phyloP scores from a whole-genome alignment of 2,888 invertebrate genomes.

The Malthinus seriepunctatus region DNA sequence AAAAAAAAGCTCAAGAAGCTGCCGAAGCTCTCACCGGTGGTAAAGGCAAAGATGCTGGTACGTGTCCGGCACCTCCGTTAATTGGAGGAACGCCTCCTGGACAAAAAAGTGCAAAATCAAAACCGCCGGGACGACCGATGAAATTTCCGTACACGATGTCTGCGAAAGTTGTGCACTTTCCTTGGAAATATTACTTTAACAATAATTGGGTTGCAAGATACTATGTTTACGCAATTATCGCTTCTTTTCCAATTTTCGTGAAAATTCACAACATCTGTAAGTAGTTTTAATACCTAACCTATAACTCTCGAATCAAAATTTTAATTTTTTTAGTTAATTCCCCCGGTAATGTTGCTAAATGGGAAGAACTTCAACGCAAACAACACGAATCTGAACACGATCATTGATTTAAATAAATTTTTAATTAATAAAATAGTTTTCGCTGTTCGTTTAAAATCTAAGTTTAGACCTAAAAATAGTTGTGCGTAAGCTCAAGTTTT shows the following conservation, averaged over 20 bases:
- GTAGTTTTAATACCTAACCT: neutral
- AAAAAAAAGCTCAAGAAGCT: neutral
- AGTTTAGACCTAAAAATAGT: too few relatives aligned
- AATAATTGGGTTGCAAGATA: slow-evolving; percentile 81
- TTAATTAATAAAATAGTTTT: too few relatives aligned
- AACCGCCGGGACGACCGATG: slow-evolving; percentile 67
- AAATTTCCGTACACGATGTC: slow-evolving; percentile 84
- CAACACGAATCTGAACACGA: slow-evolving; percentile 43
- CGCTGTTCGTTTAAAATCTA: too few relatives aligned
- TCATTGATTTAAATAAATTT: neutral
- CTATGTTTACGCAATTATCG: slow-evolving; percentile 62
- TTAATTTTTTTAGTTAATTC: slow-evolving; percentile 53
- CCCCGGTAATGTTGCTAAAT: slow-evolving; percentile 57
- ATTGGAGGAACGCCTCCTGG: neutral
- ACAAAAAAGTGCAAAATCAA: neutral
- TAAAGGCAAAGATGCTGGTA: too few relatives aligned
- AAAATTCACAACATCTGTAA: slow-evolving; percentile 75
- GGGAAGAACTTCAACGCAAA: slow-evolving; percentile 53
- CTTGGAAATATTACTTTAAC: slow-evolving; percentile 69
- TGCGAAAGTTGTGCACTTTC: slow-evolving; percentile 84
- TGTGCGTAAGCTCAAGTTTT: too few relatives aligned
- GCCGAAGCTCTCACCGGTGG: neutral
- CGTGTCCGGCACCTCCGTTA: neutral
- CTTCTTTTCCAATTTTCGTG: slow-evolving; percentile 72
- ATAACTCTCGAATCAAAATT: neutral